Evolutionary conservation across 2,888 invertebrate species (phyloP).

Genomic region (Blastobasis lacticolella): DNA sequence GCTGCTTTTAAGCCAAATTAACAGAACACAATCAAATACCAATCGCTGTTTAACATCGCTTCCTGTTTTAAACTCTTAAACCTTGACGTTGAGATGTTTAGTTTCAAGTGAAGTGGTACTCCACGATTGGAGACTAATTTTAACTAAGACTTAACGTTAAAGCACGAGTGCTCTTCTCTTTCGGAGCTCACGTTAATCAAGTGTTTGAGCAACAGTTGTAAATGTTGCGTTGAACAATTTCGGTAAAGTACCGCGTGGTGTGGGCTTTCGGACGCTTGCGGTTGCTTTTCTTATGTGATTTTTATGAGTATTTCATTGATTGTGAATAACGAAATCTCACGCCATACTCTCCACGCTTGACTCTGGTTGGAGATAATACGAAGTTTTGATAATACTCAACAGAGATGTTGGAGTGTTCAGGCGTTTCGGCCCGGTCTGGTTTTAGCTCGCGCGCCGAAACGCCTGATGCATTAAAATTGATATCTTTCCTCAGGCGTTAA

Average conservation of each 20-base stretch:
- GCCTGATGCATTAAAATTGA: too few species aligned
- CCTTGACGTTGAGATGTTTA: conserved; percentile 2
- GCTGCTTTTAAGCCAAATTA: not conserved
- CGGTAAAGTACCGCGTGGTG: not conserved
- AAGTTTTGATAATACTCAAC: too few species aligned
- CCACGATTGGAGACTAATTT: conserved; percentile 7
- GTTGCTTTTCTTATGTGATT: too few species aligned
- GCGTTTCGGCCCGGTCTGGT: too few species aligned
- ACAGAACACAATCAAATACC: not conserved
- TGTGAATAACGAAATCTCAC: too few species aligned
- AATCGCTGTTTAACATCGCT: conserved; percentile 1
- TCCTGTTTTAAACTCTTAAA: conserved; percentile 1
- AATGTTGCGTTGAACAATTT: not conserved
- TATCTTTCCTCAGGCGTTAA: too few species aligned
- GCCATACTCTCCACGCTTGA: too few species aligned
- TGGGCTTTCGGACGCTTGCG: too few species aligned
- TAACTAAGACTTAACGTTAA: conserved; percentile 4
- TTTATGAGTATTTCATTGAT: too few species aligned
- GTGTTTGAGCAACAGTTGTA: conserved; percentile 1
- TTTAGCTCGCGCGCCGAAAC: too few species aligned
- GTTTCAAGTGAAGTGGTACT: conserved; percentile 6
- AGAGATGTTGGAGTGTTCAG: too few species aligned
- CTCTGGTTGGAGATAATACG: too few species aligned
- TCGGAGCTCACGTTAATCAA: not conserved
- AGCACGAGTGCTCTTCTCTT: conserved; percentile 1